Evolutionary conservation across 2,113 vertebrate species (phyloP), one percentile per base, ranked within the genome.

Genomic region (Chroicocephalus ridibundus): DNA sequence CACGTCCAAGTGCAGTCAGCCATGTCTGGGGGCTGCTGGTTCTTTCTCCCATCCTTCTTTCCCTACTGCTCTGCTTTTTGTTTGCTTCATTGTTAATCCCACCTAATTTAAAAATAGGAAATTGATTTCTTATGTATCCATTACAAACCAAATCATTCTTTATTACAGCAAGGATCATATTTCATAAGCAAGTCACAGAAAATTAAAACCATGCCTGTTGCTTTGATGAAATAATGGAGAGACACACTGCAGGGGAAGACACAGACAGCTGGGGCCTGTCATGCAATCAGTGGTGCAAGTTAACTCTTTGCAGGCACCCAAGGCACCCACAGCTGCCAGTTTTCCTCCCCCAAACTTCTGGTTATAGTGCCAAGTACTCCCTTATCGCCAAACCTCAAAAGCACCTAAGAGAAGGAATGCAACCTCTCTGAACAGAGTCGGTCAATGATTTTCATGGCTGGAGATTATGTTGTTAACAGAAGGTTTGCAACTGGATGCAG

Each of bases 41-140:
- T 72, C 74, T 72, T 89, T 62, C 88, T 95, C 89, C 70, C 62
- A 68, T 82, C 88, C 70, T 82, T 62, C 71, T 52, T 78, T 75
- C 47, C 19, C 14, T 0, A 0, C 55, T 24, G 8, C 54, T 85
- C 94, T 82, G 75, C 94, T 96, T 94, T 93, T 95, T 96, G 92
- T 94, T 97, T 95, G 93, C 87, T 94, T 92, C 95, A 86, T 94
- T 90, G 85, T 91, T 97, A 95, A 96, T 96, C 91, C 90, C 64
- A 86, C 94, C 79, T 95, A 89, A 95, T 97, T 96, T 96, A 90
- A 94, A 97, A 96, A 97, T 95, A 94, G 94, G 92, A 97, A 97
- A 97, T 96, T 97, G 96, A 97, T 94, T 97, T 96, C 95, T 95
- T 85, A 95, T 90, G 90, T 96, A 97, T 93, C 95, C 86, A 90